phyloP scores from a whole-genome alignment of 2,797 vertebrate genomes.

The Sphenopsis melanotis region DNA sequence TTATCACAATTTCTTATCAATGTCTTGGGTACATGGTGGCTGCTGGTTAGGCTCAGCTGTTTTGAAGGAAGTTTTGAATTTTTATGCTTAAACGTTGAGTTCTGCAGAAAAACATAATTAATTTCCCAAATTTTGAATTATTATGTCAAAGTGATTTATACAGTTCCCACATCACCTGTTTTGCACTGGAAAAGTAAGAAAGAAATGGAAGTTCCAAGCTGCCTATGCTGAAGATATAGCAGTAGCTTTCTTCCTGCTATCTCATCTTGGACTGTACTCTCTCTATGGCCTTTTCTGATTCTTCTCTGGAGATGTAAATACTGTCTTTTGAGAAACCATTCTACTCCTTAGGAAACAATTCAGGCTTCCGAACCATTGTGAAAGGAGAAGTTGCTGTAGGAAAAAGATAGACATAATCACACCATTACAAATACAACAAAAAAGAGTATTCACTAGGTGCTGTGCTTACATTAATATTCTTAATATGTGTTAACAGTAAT shows the following conservation, averaged over 20 bases:
- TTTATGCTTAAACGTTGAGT: neutral
- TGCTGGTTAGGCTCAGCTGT: neutral
- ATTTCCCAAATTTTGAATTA: neutral
- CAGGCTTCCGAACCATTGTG: neutral
- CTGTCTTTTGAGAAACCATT: neutral
- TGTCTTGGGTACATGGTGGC: rapidly evolving
- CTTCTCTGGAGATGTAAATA: neutral
- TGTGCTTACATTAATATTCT: neutral
- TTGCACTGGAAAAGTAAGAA: neutral
- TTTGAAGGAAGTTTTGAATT: neutral
- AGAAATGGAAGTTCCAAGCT: neutral
- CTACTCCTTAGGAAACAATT: neutral
- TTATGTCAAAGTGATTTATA: neutral
- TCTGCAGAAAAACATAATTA: neutral
- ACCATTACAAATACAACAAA: neutral
- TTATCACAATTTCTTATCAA: neutral
- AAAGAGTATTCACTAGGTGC: neutral
- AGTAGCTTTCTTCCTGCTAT: neutral
- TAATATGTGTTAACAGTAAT: neutral
- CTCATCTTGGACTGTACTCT: neutral
- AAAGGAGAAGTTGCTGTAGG: neutral
- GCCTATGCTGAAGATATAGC: neutral
- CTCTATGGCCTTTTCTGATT: neutral
- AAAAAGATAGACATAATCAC: neutral
- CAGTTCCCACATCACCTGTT: neutral